phyloP scores from a whole-genome alignment of 2,797 vertebrate genomes.

The Odontamblyopus lacepedii region DNA sequence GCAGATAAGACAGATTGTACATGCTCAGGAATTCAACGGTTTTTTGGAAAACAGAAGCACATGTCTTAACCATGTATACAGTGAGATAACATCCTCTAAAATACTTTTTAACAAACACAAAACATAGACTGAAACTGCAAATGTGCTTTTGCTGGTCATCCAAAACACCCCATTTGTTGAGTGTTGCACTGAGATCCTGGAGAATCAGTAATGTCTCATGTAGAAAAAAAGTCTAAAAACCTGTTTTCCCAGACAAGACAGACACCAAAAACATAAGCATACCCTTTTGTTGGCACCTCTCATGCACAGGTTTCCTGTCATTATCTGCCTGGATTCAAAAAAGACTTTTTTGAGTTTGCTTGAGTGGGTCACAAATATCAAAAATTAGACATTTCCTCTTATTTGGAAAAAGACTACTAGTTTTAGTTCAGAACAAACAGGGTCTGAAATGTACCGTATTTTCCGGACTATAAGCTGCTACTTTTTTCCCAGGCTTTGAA shows the following conservation, averaged over 20 bases:
- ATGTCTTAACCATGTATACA: neutral
- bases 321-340: neutral
- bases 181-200: slow-evolving; percentile 15
- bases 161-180: neutral
- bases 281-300: slow-evolving; percentile 28
- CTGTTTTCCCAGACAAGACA: slow-evolving; percentile 35
- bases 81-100: neutral
- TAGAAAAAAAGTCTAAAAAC: slow-evolving; percentile 50
- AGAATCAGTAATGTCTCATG: slow-evolving; percentile 41
- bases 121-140: too few relatives aligned
- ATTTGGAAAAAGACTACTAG: too few relatives aligned
- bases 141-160: neutral
- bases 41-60: neutral
- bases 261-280: slow-evolving; percentile 36
- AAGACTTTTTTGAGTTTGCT: too few relatives aligned
- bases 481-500: too few relatives aligned
- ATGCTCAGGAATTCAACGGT: neutral
- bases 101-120: neutral
- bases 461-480: too few relatives aligned
- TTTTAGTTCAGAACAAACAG: too few relatives aligned
- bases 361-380: too few relatives aligned
- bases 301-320: neutral
- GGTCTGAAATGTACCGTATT: too few relatives aligned
- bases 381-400: too few relatives aligned
- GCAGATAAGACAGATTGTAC: neutral